These are phyloP conservation scores for Anadara kagoshimensis DNA, from an alignment of 1,140 invertebrate species.

Conservation along the genomic window DNA sequence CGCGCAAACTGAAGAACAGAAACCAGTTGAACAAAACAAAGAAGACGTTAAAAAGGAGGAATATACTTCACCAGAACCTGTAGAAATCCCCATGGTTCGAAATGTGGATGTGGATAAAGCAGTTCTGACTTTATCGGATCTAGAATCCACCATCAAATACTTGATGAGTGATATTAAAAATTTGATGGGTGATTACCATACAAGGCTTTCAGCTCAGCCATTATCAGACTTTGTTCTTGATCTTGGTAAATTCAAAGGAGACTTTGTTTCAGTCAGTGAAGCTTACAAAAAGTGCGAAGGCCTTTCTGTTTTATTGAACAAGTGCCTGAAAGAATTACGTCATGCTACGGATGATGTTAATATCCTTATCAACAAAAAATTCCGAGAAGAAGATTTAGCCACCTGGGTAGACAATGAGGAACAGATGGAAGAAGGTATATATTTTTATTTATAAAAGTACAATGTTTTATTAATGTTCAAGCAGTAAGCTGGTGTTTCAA, in stretches of 20 bases:
- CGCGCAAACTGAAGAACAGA: neutral
- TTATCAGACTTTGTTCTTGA: constrained; percentile 34
- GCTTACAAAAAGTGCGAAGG: constrained; percentile 39
- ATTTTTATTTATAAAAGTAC: neutral
- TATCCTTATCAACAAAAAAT: constrained; percentile 31
- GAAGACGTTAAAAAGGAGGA: neutral
- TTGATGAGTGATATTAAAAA: constrained; percentile 35
- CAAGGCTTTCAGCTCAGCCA: constrained; percentile 15
- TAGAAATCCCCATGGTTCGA: constrained; percentile 15
- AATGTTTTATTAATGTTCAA: no score
- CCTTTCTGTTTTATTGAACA: constrained; percentile 31
- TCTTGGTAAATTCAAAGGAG: constrained; percentile 37
- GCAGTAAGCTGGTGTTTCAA: no score
- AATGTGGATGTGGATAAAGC: constrained; percentile 40
- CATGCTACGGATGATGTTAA: constrained; percentile 30
- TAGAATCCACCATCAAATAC: constrained; percentile 24
- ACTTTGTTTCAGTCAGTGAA: constrained; percentile 37
- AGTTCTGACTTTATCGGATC: constrained; percentile 24
- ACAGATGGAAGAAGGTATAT: constrained; percentile 21
- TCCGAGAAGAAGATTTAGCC: constrained; percentile 36
- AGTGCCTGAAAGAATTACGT: constrained; percentile 35
- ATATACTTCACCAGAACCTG: constrained; percentile 25
- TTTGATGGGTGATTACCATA: constrained; percentile 27
- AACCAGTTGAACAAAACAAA: neutral
- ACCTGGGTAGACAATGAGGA: constrained; percentile 36